Evolutionary conservation across 2,797 vertebrate species (phyloP).

Genomic region (Labroides dimidiatus): DNA sequence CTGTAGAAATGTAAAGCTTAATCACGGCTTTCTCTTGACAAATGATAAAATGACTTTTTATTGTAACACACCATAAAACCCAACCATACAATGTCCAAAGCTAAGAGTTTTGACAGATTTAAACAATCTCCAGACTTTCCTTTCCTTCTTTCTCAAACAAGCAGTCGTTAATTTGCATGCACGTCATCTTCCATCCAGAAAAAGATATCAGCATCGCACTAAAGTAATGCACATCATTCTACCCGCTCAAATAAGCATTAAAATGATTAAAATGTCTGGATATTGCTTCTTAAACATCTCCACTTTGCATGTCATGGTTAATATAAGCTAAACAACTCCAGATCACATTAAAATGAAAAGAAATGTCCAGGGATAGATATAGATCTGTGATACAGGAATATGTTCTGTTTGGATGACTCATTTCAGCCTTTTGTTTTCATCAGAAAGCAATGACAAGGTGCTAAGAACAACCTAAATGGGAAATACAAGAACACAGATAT

Average conservation of each 20-base stretch:
- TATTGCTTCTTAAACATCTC: neutral
- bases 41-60: neutral
- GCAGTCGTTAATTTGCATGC: neutral
- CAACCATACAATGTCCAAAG: neutral
- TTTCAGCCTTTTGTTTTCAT: neutral
- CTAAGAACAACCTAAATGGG: neutral
- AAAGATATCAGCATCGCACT: slow-evolving; percentile 48
- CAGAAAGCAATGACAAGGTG: neutral
- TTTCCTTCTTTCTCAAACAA: neutral
- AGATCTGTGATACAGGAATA: neutral
- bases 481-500: neutral
- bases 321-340: neutral
- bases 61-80: neutral
- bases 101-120: neutral
- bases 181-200: slow-evolving; percentile 39
- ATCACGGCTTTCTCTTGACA: neutral
- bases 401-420: neutral
- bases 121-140: neutral
- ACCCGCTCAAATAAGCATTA: neutral
- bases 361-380: neutral
- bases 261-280: neutral
- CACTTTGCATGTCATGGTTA: neutral
- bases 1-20: neutral
- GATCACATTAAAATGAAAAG: neutral
- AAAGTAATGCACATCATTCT: neutral